Conservation (phyloP, 1,140 invertebrate genomes). For the Ephestia elutella region DNA sequence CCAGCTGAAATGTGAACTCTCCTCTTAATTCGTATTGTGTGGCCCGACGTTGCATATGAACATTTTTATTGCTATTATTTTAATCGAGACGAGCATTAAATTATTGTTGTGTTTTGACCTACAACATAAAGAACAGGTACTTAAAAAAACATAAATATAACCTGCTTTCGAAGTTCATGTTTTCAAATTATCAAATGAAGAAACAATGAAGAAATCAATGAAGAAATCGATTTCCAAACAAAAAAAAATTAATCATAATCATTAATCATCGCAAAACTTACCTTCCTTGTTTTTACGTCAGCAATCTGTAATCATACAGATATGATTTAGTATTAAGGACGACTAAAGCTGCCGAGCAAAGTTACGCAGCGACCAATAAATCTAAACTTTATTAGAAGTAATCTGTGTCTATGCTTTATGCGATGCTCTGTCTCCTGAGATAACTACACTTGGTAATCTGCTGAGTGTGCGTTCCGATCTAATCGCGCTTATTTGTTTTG, state of each 20-base stretch:
- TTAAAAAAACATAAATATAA: no score
- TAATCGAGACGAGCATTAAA: not conserved
- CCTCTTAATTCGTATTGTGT: slow-evolving; percentile 31
- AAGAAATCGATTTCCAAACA: no score
- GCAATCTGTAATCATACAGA: slow-evolving; percentile 45
- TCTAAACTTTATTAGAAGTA: slow-evolving; percentile 66
- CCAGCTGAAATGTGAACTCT: slow-evolving; percentile 42
- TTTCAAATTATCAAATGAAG: no score
- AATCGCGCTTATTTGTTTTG: slow-evolving; percentile 47
- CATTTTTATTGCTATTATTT: slow-evolving; percentile 11
- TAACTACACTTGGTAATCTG: slow-evolving; percentile 49
- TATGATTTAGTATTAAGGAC: slow-evolving; percentile 67
- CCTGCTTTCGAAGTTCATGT: no score
- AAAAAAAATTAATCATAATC: no score
- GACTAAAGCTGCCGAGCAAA: slow-evolving; percentile 56
- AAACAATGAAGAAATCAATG: no score
- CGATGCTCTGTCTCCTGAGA: slow-evolving; percentile 49
- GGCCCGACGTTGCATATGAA: slow-evolving; percentile 11
- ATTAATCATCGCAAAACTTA: slow-evolving; percentile 20
- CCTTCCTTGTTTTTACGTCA: slow-evolving; percentile 44
- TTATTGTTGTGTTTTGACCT: not conserved
- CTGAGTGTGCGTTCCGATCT: slow-evolving; percentile 41
- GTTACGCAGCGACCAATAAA: slow-evolving; percentile 62
- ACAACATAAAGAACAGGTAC: no score
- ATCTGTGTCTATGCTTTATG: slow-evolving; percentile 59